These are phyloP conservation scores for Yponomeuta plumbellus DNA, from an alignment of 2,888 invertebrate species.

Conservation along the genomic window DNA sequence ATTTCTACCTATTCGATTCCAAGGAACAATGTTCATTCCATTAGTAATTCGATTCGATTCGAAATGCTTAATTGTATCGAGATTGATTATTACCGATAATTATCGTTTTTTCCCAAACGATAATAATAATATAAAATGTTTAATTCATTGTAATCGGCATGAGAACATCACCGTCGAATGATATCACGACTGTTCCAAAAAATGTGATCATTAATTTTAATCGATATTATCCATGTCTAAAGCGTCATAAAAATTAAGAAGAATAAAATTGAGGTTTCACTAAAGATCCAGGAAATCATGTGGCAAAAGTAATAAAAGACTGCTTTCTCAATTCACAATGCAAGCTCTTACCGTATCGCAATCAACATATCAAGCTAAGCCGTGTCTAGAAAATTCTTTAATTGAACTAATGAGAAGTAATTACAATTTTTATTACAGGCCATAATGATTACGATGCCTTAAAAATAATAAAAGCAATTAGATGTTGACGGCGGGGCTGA, in stretches of 20 bases:
- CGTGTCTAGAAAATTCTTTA: slow-evolving; percentile 75
- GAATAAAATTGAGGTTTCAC: slow-evolving; percentile 27
- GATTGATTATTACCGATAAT: slow-evolving; percentile 3
- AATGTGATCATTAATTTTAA: slow-evolving; percentile 65
- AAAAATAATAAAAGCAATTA: slow-evolving; percentile 77
- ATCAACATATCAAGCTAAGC: slow-evolving; percentile 68
- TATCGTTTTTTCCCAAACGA: slow-evolving; percentile 1
- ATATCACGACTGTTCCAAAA: slow-evolving; percentile 27
- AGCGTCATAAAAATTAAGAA: slow-evolving; percentile 48
- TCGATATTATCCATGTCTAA: slow-evolving; percentile 67
- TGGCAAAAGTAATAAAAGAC: slow-evolving; percentile 49
- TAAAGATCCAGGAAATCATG: slow-evolving; percentile 25
- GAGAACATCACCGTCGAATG: slow-evolving; percentile 15
- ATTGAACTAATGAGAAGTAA: slow-evolving; percentile 77
- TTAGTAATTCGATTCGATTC: background rate
- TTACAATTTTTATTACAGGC: slow-evolving; percentile 74
- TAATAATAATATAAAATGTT: background rate
- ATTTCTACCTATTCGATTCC: background rate
- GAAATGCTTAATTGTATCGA: background rate
- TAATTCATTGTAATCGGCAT: slow-evolving; percentile 29
- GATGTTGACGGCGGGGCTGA: slow-evolving; percentile 70
- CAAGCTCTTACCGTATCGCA: slow-evolving; percentile 54
- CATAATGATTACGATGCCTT: slow-evolving; percentile 76
- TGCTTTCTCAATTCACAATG: slow-evolving; percentile 56
- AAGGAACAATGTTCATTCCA: background rate